These are phyloP conservation scores for Pionites leucogaster DNA, from an alignment of 2,113 vertebrate genomes.

Conservation along the genomic window DNA sequence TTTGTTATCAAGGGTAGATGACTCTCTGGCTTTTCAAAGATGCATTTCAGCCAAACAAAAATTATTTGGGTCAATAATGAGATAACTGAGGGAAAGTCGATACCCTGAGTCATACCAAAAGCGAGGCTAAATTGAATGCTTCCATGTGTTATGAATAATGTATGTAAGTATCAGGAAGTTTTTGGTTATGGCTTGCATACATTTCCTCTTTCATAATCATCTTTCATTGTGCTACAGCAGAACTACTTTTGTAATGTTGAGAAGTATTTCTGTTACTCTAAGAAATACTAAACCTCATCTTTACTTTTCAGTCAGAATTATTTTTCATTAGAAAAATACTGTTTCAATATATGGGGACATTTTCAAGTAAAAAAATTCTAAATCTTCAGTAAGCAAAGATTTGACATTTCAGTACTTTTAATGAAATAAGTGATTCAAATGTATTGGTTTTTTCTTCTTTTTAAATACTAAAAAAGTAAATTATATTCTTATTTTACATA, in stretches of 20 bases:
- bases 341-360: neutral
- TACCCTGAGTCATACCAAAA: neutral
- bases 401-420: neutral
- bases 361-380: neutral
- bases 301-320: neutral
- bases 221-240: conserved; percentile 13
- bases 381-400: neutral
- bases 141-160: conserved; percentile 42
- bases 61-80: neutral
- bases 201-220: conserved; percentile 56
- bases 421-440: neutral
- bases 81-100: neutral
- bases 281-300: neutral
- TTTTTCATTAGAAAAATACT: neutral
- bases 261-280: neutral
- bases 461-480: neutral
- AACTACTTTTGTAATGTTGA: neutral
- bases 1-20: neutral
- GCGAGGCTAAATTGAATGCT: neutral
- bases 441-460: fast-evolving
- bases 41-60: neutral
- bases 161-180: conserved; percentile 8
- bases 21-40: neutral
- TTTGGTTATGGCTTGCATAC: neutral
- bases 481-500: neutral